A percentile compares a stretch with the other conserved stretches of the same genome.
These are phyloP conservation scores for Artibeus lituratus DNA, from an alignment of 2,797 vertebrate genomes.

Conservation along the genomic window DNA sequence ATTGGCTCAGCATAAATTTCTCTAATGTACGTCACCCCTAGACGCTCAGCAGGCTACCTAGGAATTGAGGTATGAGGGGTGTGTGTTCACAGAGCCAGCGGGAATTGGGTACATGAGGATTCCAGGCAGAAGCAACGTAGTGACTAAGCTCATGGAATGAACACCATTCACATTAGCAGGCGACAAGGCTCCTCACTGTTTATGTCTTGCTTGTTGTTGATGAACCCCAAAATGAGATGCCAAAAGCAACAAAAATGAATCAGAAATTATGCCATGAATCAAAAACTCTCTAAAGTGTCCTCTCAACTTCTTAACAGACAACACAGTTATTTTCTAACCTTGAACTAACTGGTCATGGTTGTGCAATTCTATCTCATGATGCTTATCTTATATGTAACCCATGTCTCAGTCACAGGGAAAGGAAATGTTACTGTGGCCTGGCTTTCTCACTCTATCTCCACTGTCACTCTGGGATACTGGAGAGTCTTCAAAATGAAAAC, in stretches of 20 bases:
- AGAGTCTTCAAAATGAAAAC: neutral
- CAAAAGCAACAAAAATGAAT: neutral
- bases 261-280: neutral
- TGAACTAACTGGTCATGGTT: neutral
- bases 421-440: neutral
- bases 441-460: neutral
- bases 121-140: neutral
- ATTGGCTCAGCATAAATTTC: neutral
- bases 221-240: neutral
- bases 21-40: neutral
- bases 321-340: neutral
- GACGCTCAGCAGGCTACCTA: neutral
- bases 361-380: neutral
- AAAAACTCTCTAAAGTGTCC: neutral
- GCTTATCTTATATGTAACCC: neutral
- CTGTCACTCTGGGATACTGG: neutral
- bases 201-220: neutral
- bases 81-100: neutral
- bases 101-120: neutral
- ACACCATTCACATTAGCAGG: neutral
- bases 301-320: neutral
- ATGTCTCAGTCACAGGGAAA: neutral
- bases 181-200: neutral
- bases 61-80: fast-evolving
- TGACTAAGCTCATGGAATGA: neutral